Evolutionary conservation across 1,140 invertebrate species (phyloP).

Genomic region (Galendromus occidentalis): DNA sequence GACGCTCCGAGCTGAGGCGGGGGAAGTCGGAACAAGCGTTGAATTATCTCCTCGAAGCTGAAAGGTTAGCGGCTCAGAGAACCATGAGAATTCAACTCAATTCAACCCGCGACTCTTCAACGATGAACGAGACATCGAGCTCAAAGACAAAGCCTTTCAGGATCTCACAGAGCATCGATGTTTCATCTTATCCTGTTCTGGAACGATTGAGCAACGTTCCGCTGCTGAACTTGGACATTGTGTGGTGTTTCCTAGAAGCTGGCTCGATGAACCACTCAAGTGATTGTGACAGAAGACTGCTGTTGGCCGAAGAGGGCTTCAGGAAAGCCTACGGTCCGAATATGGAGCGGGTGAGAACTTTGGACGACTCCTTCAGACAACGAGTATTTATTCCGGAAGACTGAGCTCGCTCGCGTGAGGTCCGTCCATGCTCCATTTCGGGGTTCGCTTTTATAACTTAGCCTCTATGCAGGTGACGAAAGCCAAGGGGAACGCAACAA

Average conservation of each 20-base stretch:
- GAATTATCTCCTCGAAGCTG: background rate
- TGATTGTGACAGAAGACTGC: background rate
- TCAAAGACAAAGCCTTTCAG: no score
- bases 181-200: no score
- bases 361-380: no score
- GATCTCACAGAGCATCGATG: no score
- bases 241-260: background rate
- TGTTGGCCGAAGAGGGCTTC: background rate
- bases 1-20: background rate
- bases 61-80: background rate
- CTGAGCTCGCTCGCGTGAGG: no score
- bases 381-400: no score
- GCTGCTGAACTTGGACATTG: background rate
- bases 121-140: no score
- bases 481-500: background rate
- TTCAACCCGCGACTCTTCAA: no score
- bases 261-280: background rate
- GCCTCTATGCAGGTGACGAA: background rate
- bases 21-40: background rate
- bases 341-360: background rate
- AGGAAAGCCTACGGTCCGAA: background rate
- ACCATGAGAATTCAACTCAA: no score
- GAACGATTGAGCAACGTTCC: background rate
- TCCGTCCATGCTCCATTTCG: background rate
- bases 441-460: background rate